Evolutionary conservation across 2,888 invertebrate species (phyloP), one percentile per base, ranked within the genome.

Genomic region (Drosophila nr. perissopoda): DNA sequence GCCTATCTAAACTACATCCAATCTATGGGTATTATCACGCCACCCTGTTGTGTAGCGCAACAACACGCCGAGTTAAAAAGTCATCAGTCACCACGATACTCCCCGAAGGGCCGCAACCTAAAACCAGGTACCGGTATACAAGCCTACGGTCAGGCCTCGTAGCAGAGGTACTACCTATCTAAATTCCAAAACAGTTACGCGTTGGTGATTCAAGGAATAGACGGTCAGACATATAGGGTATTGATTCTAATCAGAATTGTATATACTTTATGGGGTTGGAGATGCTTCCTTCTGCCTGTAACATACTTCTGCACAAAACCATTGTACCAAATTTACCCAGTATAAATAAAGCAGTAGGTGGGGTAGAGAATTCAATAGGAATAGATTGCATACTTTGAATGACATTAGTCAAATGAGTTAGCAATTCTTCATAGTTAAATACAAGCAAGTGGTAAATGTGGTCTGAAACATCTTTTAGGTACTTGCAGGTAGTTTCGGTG

Each of bases 341-440:
- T 6, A 5, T 42, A 5, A 10, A 4, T 34, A 36, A 8, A 33
- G 31, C 25, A 7, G 2, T 4, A 10, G n/a, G 16, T 54, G 4
- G 18, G 7, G 16, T 18, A 10, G 1, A 6, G 10, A 18, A 13
- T 7, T 11, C 2, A 46, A 11, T 25, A 16, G 7, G 18, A 42
- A 16, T 25, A 5, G 18, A 11, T 16, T n/a, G 66, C 95, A 94
- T 92, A 96, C 96, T 94, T 76, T 4, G 5, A 36, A 95, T 94
- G 84, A 96, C 95, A 54, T 94, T 93, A 86, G 95, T 94, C 67
- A 98, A 94, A 58, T 94, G 95, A 40, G 92, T 91, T 83, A 96
- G 94, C 71, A 98, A 94, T 93, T 97, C 96, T 42, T 94, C 92
- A 93, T 96, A 98, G 94, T 98, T 98, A 69, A 93, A 93, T 63